These are phyloP conservation scores for Cephalotes varians DNA, from an alignment of 2,888 invertebrate genomes.

Conservation along the genomic window DNA sequence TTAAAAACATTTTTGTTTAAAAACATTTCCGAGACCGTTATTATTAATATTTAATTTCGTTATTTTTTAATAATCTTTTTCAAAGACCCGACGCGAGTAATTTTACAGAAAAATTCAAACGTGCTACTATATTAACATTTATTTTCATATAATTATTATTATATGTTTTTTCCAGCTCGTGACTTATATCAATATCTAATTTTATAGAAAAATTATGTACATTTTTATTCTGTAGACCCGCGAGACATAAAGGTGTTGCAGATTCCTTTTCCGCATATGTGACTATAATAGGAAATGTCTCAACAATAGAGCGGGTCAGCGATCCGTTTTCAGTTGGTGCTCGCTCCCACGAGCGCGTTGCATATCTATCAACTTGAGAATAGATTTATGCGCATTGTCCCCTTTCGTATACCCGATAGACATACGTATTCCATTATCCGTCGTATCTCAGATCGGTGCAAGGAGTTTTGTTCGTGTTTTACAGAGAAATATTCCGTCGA, in stretches of 20 bases:
- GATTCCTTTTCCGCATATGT: background rate
- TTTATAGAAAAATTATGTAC: background rate
- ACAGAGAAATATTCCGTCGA: constrained; percentile 46
- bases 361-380: constrained; percentile 71
- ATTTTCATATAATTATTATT: background rate
- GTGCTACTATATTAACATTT: background rate
- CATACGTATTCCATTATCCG: constrained; percentile 52
- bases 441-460: constrained; percentile 51
- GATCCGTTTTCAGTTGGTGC: constrained; percentile 55
- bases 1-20: background rate
- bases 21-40: background rate
- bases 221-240: background rate
- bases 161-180: background rate
- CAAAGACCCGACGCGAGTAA: background rate
- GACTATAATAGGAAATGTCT: constrained; percentile 46
- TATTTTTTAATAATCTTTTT: background rate
- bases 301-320: constrained; percentile 64
- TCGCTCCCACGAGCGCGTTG: constrained; percentile 58
- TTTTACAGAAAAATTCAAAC: background rate
- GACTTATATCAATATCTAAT: background rate
- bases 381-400: constrained; percentile 67
- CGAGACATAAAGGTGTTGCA: background rate
- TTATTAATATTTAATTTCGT: background rate
- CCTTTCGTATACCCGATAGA: constrained; percentile 17
- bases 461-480: constrained; percentile 29